A percentile compares a stretch with the other conserved stretches of the same genome.
Evolutionary conservation across 1,140 invertebrate species (phyloP).

Genomic region (Hycleus cichorii): DNA sequence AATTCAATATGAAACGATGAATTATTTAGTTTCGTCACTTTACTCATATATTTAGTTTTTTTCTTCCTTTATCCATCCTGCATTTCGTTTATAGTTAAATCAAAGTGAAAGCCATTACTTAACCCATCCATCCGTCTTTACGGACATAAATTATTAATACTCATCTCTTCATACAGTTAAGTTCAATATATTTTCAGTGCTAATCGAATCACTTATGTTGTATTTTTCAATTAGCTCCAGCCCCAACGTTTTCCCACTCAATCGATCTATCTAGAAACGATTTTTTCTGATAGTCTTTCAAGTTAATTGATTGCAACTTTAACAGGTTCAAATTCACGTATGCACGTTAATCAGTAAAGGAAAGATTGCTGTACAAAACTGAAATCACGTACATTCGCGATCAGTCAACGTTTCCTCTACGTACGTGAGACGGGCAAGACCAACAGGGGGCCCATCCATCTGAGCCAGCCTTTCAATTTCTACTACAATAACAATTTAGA

Average conservation of each 20-base stretch:
- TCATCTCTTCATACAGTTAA: constrained; percentile 18
- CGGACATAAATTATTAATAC: constrained; percentile 17
- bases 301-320: too few relatives aligned
- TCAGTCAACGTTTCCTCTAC: constrained; percentile 11
- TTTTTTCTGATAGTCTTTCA: too few relatives aligned
- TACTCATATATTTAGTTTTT: background rate
- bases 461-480: too few relatives aligned
- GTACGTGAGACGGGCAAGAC: constrained; percentile 2
- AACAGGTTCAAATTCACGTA: too few relatives aligned
- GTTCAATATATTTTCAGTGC: constrained; percentile 22
- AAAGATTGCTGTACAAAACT: too few relatives aligned
- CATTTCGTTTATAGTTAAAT: background rate
- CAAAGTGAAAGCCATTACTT: constrained; percentile 15
- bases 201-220: constrained; percentile 23
- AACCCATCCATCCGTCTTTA: constrained; percentile 8
- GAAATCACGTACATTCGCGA: constrained; percentile 14
- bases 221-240: constrained; percentile 24
- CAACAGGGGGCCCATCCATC: background rate
- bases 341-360: too few relatives aligned
- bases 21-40: constrained; percentile 2
- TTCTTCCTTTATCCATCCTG: too few relatives aligned
- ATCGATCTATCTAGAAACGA: too few relatives aligned
- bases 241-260: background rate
- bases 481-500: too few relatives aligned
- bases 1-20: too few relatives aligned